Evolutionary conservation across 2,888 invertebrate genomes (phyloP).

Genomic region (Encarsia formosa): DNA sequence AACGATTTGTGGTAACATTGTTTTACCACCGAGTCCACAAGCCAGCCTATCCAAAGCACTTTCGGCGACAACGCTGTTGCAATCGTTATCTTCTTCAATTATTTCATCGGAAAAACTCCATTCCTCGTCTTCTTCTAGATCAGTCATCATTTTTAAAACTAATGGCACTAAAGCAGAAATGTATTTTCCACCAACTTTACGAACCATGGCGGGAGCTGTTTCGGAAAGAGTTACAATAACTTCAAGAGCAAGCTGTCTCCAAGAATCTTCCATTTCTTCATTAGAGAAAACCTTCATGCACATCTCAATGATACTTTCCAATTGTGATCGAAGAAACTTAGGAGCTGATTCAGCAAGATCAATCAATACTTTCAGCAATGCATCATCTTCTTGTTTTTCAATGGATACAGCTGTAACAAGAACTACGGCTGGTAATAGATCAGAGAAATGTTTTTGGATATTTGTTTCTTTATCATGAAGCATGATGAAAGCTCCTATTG

Average conservation of each 20-base stretch:
- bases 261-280: slow-evolving; percentile 66
- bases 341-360: slow-evolving; percentile 92
- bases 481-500: slow-evolving; percentile 82
- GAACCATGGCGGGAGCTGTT: slow-evolving; percentile 93
- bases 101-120: slow-evolving; percentile 86
- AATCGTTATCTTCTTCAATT: slow-evolving; percentile 89
- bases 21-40: slow-evolving; percentile 93
- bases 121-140: slow-evolving; percentile 85
- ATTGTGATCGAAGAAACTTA: slow-evolving; percentile 83
- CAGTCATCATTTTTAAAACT: slow-evolving; percentile 91
- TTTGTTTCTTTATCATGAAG: slow-evolving; percentile 91
- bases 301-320: slow-evolving; percentile 81
- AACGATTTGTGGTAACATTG: slow-evolving; percentile 85
- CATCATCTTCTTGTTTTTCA: slow-evolving; percentile 81
- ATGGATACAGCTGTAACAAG: slow-evolving; percentile 77
- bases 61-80: slow-evolving; percentile 93
- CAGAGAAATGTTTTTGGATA: slow-evolving; percentile 83
- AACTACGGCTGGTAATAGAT: slow-evolving; percentile 75
- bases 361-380: slow-evolving; percentile 86
- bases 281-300: slow-evolving; percentile 70
- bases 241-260: slow-evolving; percentile 88
- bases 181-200: slow-evolving; percentile 84
- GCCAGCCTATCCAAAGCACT: slow-evolving; percentile 94
- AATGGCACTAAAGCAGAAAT: slow-evolving; percentile 77
- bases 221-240: slow-evolving; percentile 84